Conservation (phyloP, 2,888 invertebrate genomes). For the Drosophila fulvimacula region DNA sequence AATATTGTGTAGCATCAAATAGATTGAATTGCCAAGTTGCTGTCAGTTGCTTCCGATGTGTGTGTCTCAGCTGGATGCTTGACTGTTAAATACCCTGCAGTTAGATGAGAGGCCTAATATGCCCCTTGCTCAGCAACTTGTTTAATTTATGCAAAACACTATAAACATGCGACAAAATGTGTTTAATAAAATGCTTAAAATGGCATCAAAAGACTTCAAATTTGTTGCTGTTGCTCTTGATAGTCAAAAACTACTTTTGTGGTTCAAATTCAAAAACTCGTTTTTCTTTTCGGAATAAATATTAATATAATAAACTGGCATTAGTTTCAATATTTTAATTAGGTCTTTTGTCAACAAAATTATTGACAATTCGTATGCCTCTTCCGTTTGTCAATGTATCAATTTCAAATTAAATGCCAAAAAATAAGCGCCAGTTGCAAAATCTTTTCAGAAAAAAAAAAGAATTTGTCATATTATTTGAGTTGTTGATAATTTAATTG, state of each 20-base stretch:
- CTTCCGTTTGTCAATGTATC: constrained; percentile 25
- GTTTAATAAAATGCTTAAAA: constrained; percentile 12
- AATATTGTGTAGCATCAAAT: constrained; percentile 18
- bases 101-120: not conserved
- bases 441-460: not conserved
- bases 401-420: constrained; percentile 10
- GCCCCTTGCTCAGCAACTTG: not conserved
- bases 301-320: not conserved
- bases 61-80: no score
- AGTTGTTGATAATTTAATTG: constrained; percentile 66
- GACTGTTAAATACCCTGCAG: not conserved
- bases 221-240: not conserved
- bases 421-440: constrained; percentile 18
- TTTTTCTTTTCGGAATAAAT: constrained; percentile 5
- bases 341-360: constrained; percentile 26
- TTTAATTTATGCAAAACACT: constrained; percentile 22
- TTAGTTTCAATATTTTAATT: constrained; percentile 12
- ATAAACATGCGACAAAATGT: constrained; percentile 17
- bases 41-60: constrained; percentile 17
- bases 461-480: constrained; percentile 53
- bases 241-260: constrained; percentile 16
- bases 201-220: not conserved
- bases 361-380: constrained; percentile 37
- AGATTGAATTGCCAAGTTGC: constrained; percentile 20
- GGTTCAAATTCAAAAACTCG: constrained; percentile 24